These are phyloP conservation scores for Hyaena hyaena DNA, from an alignment of 2,113 vertebrate species.

Conservation along the genomic window DNA sequence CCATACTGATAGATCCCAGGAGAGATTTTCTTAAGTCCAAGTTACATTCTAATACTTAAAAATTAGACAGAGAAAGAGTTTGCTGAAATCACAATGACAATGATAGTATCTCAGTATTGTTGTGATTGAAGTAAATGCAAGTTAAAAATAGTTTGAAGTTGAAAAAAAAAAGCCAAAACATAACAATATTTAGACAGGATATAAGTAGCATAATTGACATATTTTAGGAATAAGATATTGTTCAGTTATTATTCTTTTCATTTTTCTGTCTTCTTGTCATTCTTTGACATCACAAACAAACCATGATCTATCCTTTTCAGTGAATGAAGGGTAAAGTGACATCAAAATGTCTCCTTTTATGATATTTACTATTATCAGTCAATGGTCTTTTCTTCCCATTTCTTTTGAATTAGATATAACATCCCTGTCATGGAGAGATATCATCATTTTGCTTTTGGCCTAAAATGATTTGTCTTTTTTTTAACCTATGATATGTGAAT, in stretches of 20 bases:
- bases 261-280: slow-evolving; percentile 12
- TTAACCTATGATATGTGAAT: neutral
- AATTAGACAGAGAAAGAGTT: neutral
- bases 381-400: slow-evolving; percentile 49
- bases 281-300: slow-evolving; percentile 58
- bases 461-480: slow-evolving; percentile 50
- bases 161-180: neutral
- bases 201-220: slow-evolving; percentile 25
- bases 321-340: slow-evolving; percentile 50
- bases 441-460: slow-evolving; percentile 14
- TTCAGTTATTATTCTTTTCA: slow-evolving; percentile 60
- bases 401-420: slow-evolving; percentile 70
- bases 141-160: slow-evolving; percentile 26
- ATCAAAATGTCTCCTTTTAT: slow-evolving; percentile 64
- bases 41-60: neutral
- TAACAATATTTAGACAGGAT: neutral
- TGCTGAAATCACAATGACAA: neutral
- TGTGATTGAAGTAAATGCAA: slow-evolving; percentile 35
- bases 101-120: neutral
- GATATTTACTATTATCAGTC: slow-evolving; percentile 54
- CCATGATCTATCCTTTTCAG: slow-evolving; percentile 53
- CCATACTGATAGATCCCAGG: neutral
- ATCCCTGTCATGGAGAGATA: slow-evolving; percentile 21
- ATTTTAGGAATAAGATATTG: slow-evolving; percentile 31
- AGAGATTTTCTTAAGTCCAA: neutral